Percentiles rank a stretch among this genome's conserved stretches.
Conservation (phyloP, 2,797 vertebrate genomes). For the Propithecus perrieri region DNA sequence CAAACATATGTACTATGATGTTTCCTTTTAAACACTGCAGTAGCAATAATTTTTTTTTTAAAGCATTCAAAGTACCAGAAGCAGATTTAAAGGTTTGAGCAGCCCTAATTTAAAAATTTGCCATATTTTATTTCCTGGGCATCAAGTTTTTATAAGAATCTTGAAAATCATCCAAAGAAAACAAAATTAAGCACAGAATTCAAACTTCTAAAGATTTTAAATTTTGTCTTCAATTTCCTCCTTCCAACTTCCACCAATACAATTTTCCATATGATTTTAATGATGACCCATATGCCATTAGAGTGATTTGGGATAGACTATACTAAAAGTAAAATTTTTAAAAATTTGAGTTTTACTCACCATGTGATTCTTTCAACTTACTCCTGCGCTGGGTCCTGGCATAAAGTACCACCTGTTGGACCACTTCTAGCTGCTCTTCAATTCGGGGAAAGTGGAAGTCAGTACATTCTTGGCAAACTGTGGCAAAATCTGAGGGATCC, state of each 20-base stretch:
- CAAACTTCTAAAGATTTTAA: not conserved
- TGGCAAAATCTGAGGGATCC: constrained; percentile 93
- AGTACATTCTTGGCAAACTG: constrained; percentile 96
- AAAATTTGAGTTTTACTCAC: constrained; percentile 84
- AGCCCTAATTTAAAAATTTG: not conserved
- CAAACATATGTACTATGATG: not conserved
- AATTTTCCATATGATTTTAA: not conserved
- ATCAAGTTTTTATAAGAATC: not conserved
- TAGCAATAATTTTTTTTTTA: not conserved
- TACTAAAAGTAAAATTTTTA: not conserved
- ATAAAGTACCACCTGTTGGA: constrained; percentile 96
- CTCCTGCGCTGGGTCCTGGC: constrained; percentile 93
- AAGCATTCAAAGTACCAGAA: not conserved
- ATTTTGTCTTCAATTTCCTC: not conserved
- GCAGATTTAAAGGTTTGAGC: not conserved
- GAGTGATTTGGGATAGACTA: not conserved
- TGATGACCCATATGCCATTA: not conserved
- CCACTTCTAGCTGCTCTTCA: constrained; percentile 94
- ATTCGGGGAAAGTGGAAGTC: constrained; percentile 97
- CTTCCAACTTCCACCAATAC: not conserved
- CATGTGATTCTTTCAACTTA: constrained; percentile 90
- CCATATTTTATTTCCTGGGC: not conserved
- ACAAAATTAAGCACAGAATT: not conserved
- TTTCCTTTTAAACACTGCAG: not conserved
- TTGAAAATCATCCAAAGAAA: not conserved